Conservation (phyloP, 2,888 invertebrate species). For the Glaucopsyche alexis region DNA sequence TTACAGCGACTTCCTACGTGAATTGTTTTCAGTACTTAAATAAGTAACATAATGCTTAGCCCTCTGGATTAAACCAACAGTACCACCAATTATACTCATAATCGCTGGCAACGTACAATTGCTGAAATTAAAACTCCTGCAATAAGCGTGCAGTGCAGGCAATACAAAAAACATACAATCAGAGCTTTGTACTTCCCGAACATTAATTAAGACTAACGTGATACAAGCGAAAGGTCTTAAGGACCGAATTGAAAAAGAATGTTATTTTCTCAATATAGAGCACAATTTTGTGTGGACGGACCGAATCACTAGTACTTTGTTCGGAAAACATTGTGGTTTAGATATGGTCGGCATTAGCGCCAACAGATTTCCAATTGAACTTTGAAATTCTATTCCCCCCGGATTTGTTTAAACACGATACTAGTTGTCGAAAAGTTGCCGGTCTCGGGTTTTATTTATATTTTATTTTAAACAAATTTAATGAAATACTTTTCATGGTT, state of each 20-base stretch:
- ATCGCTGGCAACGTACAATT: conserved; percentile 67
- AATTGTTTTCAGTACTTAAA: conserved; percentile 12
- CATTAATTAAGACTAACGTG: conserved; percentile 70
- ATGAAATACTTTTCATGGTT: conserved; percentile 9
- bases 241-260: conserved; percentile 44
- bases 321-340: conserved; percentile 54
- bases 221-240: conserved; percentile 52
- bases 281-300: conserved; percentile 40
- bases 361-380: conserved; percentile 45
- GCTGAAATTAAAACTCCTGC: conserved; percentile 67
- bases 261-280: conserved; percentile 42
- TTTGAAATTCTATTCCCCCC: conserved; percentile 34
- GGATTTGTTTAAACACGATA: conserved; percentile 21
- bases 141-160: conserved; percentile 56
- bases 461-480: conserved; percentile 3
- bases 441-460: neutral
- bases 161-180: conserved; percentile 67
- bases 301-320: conserved; percentile 47
- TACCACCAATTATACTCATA: conserved; percentile 68
- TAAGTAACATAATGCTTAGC: conserved; percentile 50
- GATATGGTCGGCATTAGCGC: conserved; percentile 51
- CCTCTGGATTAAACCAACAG: conserved; percentile 57
- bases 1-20: neutral
- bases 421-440: conserved; percentile 22
- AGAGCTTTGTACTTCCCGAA: conserved; percentile 68